Evolutionary conservation across 2,113 vertebrate genomes (phyloP), one percentile per base, ranked within the genome.

Genomic region (Sapajus apella): DNA sequence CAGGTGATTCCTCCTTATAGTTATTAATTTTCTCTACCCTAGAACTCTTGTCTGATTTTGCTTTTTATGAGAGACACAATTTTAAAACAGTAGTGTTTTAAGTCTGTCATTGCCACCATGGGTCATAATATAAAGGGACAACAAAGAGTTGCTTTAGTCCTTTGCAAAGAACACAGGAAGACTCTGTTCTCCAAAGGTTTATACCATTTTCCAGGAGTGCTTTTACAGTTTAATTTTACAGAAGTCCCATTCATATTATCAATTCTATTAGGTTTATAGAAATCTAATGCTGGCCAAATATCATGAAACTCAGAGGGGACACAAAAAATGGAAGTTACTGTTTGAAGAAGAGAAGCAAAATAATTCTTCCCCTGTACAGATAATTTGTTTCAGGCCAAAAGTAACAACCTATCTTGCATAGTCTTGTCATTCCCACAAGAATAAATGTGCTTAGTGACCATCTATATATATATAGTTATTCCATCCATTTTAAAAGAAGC

Each of bases 401-500:
- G 45, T 27, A 79, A 90, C 43, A 90, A 76, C 16, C 88, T 89
- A 90, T 84, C 61, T 83, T 40, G 40, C 27, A 61, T 64, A 61
- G 40, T 77, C 30, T 91, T 93, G 35, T 72, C 35, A 56, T 85
- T 87, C 40, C 35, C 32, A 90, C 25, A 92, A 88, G 81, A 95
- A 87, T 66, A 83, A 84, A 90, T 86, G 61, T 94, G n/a, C 32
- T 93, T 56, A 13, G n/a, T 73, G 50, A 66, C 52, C 50, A 61
- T 82, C 30, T 37, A 23, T 79, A 35, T 94, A 45, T 61, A 58
- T 66, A 72, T 30, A 70, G 10, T 91, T 73, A 88, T 25, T 73
- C n/a, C 37, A 93, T 50, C 37, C 32, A 76, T 95, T 95, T 87
- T 52, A 50, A 87, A 94, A 88, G 66, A 97, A 88, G n/a, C 25